These are phyloP conservation scores for Neria commutata DNA, from an alignment of 2,888 invertebrate genomes.

Conservation along the genomic window DNA sequence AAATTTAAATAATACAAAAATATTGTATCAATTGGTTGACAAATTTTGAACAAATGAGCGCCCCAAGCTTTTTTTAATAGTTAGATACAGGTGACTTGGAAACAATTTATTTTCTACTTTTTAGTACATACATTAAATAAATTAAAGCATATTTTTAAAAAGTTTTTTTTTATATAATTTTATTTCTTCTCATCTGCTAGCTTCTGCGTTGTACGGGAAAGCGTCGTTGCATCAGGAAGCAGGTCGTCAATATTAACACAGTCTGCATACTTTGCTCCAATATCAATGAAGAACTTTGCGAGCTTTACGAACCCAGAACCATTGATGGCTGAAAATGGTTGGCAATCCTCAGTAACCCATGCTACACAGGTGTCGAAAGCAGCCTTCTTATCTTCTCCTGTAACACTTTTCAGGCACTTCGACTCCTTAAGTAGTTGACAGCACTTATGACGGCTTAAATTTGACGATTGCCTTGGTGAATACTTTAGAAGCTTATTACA, in stretches of 20 bases:
- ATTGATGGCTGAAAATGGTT: conserved; percentile 25
- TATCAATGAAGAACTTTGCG: conserved; percentile 23
- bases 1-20: too few species aligned
- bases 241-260: conserved; percentile 22
- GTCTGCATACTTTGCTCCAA: conserved; percentile 26
- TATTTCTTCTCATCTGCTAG: conserved; percentile 24
- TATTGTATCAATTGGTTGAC: too few species aligned
- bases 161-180: too few species aligned
- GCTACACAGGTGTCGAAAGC: conserved; percentile 21
- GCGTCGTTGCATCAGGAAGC: conserved; percentile 30
- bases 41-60: too few species aligned
- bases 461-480: conserved; percentile 16
- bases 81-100: too few species aligned
- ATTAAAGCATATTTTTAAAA: too few species aligned
- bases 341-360: conserved; percentile 29
- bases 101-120: too few species aligned
- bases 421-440: conserved; percentile 23
- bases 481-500: conserved; percentile 22
- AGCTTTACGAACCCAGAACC: conserved; percentile 24
- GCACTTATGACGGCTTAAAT: conserved; percentile 30
- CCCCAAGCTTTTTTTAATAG: too few species aligned
- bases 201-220: conserved; percentile 23
- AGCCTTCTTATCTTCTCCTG: conserved; percentile 18
- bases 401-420: conserved; percentile 13
- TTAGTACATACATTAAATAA: too few species aligned